These are phyloP conservation scores for Emys orbicularis DNA, from an alignment of 2,797 vertebrate species.

Conservation along the genomic window DNA sequence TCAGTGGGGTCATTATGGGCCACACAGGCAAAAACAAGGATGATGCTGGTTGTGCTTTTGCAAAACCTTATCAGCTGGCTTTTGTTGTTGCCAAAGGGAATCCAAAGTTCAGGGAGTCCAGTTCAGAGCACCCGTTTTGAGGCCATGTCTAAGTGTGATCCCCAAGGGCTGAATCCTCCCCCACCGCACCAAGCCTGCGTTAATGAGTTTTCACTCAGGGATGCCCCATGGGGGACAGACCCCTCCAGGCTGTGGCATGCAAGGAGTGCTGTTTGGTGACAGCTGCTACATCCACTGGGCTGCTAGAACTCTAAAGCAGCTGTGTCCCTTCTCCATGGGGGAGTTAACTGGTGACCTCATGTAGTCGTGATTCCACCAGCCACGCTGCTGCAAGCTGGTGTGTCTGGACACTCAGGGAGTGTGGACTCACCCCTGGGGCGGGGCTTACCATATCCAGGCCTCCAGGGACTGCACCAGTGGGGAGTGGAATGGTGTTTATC, in stretches of 20 bases:
- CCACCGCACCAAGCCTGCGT: not conserved
- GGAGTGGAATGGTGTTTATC: not conserved
- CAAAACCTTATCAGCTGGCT: not conserved
- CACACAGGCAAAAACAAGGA: rapidly evolving
- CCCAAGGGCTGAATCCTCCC: not conserved
- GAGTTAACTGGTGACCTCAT: not conserved
- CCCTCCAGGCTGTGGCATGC: not conserved
- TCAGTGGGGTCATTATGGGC: rapidly evolving
- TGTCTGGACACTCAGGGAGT: not conserved
- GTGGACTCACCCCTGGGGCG: not conserved
- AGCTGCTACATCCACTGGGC: not conserved
- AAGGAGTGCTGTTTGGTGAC: rapidly evolving
- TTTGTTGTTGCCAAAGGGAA: not conserved
- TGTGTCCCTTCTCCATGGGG: not conserved
- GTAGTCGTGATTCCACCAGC: not conserved
- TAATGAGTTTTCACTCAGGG: rapidly evolving
- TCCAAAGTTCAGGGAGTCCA: not conserved
- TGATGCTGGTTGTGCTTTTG: rapidly evolving
- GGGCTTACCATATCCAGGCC: rapidly evolving
- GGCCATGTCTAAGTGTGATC: not conserved
- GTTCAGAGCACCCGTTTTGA: not conserved
- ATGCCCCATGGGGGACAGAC: not conserved
- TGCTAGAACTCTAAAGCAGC: not conserved
- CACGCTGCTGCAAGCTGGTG: not conserved
- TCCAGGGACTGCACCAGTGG: not conserved